Evolutionary conservation across 2,113 vertebrate genomes (phyloP), one percentile per base, ranked within the genome.

Genomic region (Stictonetta naevosa): DNA sequence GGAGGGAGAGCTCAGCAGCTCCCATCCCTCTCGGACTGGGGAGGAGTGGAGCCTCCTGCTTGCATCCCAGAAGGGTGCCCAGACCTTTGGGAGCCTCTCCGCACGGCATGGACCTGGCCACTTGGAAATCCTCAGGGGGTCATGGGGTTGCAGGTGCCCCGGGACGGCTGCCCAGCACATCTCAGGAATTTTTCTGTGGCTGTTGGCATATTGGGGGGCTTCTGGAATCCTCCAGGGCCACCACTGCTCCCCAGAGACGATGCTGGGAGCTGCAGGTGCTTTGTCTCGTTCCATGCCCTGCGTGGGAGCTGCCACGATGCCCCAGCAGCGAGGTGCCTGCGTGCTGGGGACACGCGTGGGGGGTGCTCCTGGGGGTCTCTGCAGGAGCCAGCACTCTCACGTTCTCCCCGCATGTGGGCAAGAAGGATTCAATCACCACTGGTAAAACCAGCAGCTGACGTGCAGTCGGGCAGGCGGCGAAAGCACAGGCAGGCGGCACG

Each of bases 361-460:
- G 36, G 78, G 9, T 0, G 0, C 11, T 83, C 25, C 66, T 0
- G 3, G 56, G 64, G 86, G 66, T 46, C 46, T 92, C 73, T 18
- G 82, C 78, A n/a, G 77, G n/a, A 2, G 1, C 88, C 52, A 33
- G 28, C 3, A 4, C 74, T 85, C 85, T 93, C 75, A 13, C 44
- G 28, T 95, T 93, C 87, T 50, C 90, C 83, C 71, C 1, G 42
- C n/a, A 22, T 3, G 3, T n/a, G 76, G 42, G 52, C 80, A 44
- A 25, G 5, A 2, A 0, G 50, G 74, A 85, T 96, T 82, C 92
- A 96, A 96, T 97, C 95, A 94, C 79, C 0, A 0, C 72, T 53
- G 75, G 88, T 94, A 97, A 97, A 97, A 94, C 94, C 95, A 97
- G 95, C 85, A 73, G 53, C 66, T 97, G 93, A 95, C 82, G 88